Base-by-base conservation (phyloP, 2,797 vertebrate genomes). In the Brotogeris chrysoptera region DNA sequence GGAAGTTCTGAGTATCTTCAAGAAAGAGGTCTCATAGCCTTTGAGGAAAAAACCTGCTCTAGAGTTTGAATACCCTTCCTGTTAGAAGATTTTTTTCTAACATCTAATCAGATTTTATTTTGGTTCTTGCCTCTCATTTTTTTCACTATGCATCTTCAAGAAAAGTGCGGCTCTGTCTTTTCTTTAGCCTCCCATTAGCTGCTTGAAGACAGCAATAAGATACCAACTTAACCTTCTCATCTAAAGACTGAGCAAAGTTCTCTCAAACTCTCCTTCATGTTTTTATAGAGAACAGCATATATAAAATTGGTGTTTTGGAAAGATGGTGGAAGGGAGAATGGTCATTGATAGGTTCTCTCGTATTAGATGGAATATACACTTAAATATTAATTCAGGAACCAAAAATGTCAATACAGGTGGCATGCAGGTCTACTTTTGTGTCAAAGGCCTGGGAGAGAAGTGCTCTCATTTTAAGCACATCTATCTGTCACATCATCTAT, bases 251-350 rank as follows among this genome's bases (percentile, higher is more conserved):
- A 46, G 27, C 10, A 47, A 55, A 84, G 23, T 47, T 57, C 5
- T 55, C 19, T 79, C 63, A 80, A 70, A 30, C 28, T 66, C 5
- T 90, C 13, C 15, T 74, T 61, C 13, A 15, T 27, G 10, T 43
- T 74, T 82, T 59, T 66, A 5, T 27, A 76, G 6, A 30, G 8
- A 66, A 38, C 17, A 60, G 6, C 18, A 16, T 53, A 20, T 64
- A 81, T 71, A 47, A 60, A 16, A 2, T 0, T 4, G 5, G 27
- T 7, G 5, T 24, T 76, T 79, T 79, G 2, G 2, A 59, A 79
- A 72, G 46, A 32, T 0, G 0, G 1, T 44, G 25, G 8, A 60
- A 66, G 13, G 6, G 34, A 81, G 2, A 34, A 79, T 46, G 13
- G 18, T 52, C 28, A 21, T 30, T 25, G 13, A 24, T 43, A 80